Conservation (phyloP, 2,797 vertebrate species). For the Prionace glauca region DNA sequence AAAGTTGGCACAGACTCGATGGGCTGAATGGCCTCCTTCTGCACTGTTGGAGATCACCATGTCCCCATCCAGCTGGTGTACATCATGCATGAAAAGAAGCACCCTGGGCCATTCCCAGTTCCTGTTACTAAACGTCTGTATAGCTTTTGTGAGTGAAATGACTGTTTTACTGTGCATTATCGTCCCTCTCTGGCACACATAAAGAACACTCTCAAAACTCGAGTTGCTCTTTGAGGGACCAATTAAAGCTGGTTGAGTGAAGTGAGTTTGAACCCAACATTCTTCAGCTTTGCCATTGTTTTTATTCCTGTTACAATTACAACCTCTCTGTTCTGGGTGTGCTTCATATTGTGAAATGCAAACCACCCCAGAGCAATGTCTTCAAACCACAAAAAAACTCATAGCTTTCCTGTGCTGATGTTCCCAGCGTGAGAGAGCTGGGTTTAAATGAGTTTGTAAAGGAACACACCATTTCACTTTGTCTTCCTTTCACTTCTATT, state of each 20-base stretch:
- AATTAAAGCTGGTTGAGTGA: not conserved
- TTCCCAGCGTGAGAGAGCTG: not conserved
- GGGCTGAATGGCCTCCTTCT: too few relatives aligned
- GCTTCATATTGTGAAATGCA: not conserved
- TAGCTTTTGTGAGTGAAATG: not conserved
- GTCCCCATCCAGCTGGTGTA: too few relatives aligned
- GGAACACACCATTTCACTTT: not conserved
- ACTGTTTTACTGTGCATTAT: not conserved
- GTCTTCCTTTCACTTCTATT: not conserved
- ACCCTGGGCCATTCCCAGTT: not conserved
- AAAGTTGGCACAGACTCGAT: too few relatives aligned
- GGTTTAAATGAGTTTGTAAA: not conserved
- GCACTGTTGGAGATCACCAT: too few relatives aligned
- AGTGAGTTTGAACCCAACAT: not conserved
- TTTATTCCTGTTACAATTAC: not conserved
- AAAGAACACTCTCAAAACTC: not conserved
- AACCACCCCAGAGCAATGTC: not conserved
- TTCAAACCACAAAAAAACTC: too few relatives aligned
- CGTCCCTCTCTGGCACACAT: not conserved
- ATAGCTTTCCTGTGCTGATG: not conserved
- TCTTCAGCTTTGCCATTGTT: too few relatives aligned
- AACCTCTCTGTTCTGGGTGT: not conserved
- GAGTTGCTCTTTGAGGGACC: not conserved
- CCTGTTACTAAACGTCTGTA: not conserved
- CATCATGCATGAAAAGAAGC: too few relatives aligned